These are phyloP conservation scores for Xanthia icteritia DNA, from an alignment of 2,888 invertebrate genomes.

Conservation along the genomic window DNA sequence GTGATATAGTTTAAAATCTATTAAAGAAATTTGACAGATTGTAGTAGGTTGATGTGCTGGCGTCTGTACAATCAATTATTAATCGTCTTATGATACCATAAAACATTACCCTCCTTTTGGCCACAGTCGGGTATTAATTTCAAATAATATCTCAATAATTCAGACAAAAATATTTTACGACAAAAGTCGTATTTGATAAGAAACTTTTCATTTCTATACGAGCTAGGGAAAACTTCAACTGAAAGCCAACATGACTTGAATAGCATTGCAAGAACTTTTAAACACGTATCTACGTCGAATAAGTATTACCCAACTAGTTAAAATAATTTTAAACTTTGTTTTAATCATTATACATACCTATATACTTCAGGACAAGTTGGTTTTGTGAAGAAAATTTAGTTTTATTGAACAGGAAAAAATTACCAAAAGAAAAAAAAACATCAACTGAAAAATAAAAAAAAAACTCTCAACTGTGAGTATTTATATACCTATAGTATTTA, in stretches of 20 bases:
- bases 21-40: no score
- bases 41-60: no score
- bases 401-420: slow-evolving; percentile 3
- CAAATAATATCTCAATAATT: background rate
- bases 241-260: slow-evolving; percentile 43
- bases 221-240: slow-evolving; percentile 35
- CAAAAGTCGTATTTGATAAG: slow-evolving; percentile 29
- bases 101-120: background rate
- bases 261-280: slow-evolving; percentile 40
- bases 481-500: no score
- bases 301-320: slow-evolving; percentile 44
- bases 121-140: background rate
- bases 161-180: background rate
- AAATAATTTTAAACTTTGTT: slow-evolving; percentile 49
- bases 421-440: background rate
- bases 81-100: background rate
- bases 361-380: background rate
- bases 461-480: no score
- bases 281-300: slow-evolving; percentile 46
- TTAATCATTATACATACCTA: slow-evolving; percentile 28
- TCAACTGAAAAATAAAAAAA: no score
- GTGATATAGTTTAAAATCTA: no score
- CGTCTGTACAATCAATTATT: background rate
- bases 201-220: slow-evolving; percentile 45
- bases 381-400: background rate